phyloP scores from a whole-genome alignment of 2,113 vertebrate species.

The Hippopotamus amphibius region DNA sequence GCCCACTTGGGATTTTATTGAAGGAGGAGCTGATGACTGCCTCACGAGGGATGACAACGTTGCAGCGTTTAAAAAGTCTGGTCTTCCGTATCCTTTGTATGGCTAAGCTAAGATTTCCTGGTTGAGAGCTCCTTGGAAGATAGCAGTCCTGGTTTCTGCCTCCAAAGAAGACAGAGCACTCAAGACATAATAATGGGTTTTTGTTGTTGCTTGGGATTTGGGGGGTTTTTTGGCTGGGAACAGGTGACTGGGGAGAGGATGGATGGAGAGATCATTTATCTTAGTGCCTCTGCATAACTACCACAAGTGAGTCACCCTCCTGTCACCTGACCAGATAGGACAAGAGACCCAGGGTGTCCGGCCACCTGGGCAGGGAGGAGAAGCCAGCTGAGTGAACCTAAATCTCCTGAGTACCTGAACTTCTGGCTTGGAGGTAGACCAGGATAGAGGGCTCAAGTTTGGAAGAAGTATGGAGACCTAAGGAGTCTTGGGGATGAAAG shows the following conservation, averaged over 20 bases:
- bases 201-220: neutral
- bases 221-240: fast-evolving
- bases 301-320: neutral
- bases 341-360: neutral
- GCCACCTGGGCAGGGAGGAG: neutral
- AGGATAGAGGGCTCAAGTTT: neutral
- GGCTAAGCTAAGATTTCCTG: neutral
- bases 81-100: neutral
- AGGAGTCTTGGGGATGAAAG: neutral
- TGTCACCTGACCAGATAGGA: neutral
- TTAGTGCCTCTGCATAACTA: neutral
- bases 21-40: constrained; percentile 93
- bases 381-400: neutral
- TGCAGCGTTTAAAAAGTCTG: constrained; percentile 93
- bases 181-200: neutral
- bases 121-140: neutral
- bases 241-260: neutral
- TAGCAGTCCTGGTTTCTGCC: neutral
- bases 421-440: neutral
- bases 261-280: neutral
- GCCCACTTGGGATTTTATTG: constrained; percentile 94
- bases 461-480: neutral
- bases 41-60: constrained; percentile 93
- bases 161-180: neutral
- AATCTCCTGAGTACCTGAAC: neutral